phyloP scores from a whole-genome alignment of 2,888 invertebrate species.

The Protodeltote pygarga region DNA sequence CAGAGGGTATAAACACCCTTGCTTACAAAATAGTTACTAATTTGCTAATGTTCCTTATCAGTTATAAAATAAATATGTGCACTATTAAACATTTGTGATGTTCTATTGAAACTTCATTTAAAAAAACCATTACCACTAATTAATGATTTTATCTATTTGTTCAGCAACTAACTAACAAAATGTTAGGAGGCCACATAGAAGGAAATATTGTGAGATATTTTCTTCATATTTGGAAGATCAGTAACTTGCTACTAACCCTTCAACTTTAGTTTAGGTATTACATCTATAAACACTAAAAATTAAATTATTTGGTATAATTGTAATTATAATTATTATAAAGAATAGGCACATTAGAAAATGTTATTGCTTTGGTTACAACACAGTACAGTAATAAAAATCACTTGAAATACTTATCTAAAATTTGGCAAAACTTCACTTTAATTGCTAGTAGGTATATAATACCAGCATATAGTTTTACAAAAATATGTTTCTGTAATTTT shows the following conservation, averaged over 20 bases:
- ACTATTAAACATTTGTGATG: constrained; percentile 64
- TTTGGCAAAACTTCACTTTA: constrained; percentile 79
- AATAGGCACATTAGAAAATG: constrained; percentile 81
- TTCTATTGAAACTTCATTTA: constrained; percentile 46
- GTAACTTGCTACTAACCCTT: constrained; percentile 31
- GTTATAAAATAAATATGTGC: constrained; percentile 55
- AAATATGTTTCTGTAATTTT: constrained; percentile 74
- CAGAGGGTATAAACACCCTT: constrained; percentile 29
- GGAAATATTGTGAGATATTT: constrained; percentile 34
- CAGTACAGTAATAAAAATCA: constrained; percentile 76
- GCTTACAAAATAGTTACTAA: constrained; percentile 36
- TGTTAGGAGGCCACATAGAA: constrained; percentile 66
- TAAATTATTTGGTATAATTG: constrained; percentile 78
- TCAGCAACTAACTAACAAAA: constrained; percentile 65
- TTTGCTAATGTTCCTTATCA: constrained; percentile 39
- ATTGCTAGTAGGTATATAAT: constrained; percentile 69
- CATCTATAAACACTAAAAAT: constrained; percentile 53
- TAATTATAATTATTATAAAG: constrained; percentile 66
- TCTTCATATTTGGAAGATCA: constrained; percentile 26
- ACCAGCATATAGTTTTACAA: constrained; percentile 70
- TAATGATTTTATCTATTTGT: constrained; percentile 61
- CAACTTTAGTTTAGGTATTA: constrained; percentile 39
- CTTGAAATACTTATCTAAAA: constrained; percentile 80
- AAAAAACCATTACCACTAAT: constrained; percentile 48
- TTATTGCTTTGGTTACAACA: constrained; percentile 86